Evolutionary conservation across 1,140 invertebrate species (phyloP), one percentile per base, ranked within the genome.

Genomic region (Lordiphosa clarofinis): DNA sequence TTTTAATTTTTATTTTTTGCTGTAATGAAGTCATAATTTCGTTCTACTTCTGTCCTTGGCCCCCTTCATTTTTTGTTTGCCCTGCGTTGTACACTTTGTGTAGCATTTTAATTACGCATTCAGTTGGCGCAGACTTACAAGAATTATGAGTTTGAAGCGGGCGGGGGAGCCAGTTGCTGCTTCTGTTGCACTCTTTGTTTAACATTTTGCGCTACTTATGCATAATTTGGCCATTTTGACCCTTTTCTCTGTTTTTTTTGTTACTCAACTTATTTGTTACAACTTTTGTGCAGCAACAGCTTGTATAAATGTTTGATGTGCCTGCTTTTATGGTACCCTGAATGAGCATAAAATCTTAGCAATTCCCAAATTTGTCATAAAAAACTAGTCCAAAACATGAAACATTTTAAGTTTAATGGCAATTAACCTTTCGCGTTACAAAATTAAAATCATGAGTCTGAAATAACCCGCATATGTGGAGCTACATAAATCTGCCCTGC

Each of bases 91-190:
- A 81, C 67, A 64, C 64, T 68, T 68, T 68, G 65, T 73, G 60
- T 47, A 70, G 64, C 72, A 67, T 76, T 86, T 86, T 86, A 76
- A 86, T 87, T 82, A 76, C 75, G 69, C 68, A 76, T 86, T 76
- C 72, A 82, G 68, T 87, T 84, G 54, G 61, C 61, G 56, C 57
- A 70, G 49, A 58, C 24, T 28, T 28, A 28, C 24, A 28, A 28
- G 24, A 28, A 28, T 28, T 28, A 28, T 28, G 24, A 28, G 24
- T 28, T 28, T 6, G 24, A 7, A 28, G 24, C 5, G 24, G 62
- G 62, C 60, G 65, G 62, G 43, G 56, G 15, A 1, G 1, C 1
- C 15, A 53, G 42, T 28, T 68, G 19, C 28, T 11, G 55, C 28
- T 48, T 33, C 33, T 24, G 12, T 36, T 38, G 28, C 56, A 36